These are phyloP conservation scores for Leptobrachium ailaonicum DNA, from an alignment of 2,113 vertebrate species.

Conservation along the genomic window DNA sequence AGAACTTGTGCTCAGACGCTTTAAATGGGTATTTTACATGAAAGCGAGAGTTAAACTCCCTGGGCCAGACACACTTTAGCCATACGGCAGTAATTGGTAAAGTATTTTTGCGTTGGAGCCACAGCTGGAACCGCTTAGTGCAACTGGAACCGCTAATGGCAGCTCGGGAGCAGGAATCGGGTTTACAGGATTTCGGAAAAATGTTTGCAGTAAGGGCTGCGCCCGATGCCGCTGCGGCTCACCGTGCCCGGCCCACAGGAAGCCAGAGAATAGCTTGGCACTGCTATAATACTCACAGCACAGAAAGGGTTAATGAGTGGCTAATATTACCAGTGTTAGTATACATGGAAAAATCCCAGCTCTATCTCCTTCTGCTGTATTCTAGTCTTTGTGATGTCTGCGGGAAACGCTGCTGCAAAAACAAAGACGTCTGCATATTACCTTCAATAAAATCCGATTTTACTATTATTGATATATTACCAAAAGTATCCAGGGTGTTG, in stretches of 20 bases:
- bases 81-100: slow-evolving; percentile 33
- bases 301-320: not conserved
- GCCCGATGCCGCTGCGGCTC: not conserved
- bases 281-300: not conserved
- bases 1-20: slow-evolving; percentile 45
- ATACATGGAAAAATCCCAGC: too few species aligned
- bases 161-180: slow-evolving; percentile 44
- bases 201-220: not conserved
- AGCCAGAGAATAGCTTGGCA: not conserved
- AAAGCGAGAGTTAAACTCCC: slow-evolving; percentile 51
- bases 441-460: not conserved
- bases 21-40: slow-evolving; percentile 5
- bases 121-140: slow-evolving; percentile 50
- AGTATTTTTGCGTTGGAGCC: slow-evolving; percentile 39
- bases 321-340: not conserved
- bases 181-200: slow-evolving; percentile 26
- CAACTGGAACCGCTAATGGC: slow-evolving; percentile 45
- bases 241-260: not conserved
- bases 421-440: not conserved
- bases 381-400: not conserved
- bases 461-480: not conserved
- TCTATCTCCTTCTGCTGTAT: not conserved
- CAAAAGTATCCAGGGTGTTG: not conserved
- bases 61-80: slow-evolving; percentile 48
- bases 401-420: not conserved